A percentile compares a stretch with the other conserved stretches of the same genome.
Evolutionary conservation across 1,140 invertebrate genomes (phyloP).

Genomic region (Archivesica marissinica): DNA sequence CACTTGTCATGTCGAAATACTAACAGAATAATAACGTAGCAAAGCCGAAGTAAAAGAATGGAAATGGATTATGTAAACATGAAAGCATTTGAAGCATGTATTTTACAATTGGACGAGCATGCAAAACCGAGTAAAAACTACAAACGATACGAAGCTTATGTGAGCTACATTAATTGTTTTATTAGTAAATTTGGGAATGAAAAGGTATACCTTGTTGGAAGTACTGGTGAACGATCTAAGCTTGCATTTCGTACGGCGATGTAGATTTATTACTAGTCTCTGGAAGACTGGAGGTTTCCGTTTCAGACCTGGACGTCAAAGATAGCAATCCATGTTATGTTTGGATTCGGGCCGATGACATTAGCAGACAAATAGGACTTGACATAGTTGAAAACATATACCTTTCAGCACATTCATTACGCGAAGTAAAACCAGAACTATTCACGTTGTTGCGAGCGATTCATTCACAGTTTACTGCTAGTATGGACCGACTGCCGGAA

Average conservation of each 20-base stretch:
- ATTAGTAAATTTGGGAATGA: slow-evolving; percentile 19
- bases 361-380: neutral
- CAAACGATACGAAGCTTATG: neutral
- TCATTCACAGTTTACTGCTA: neutral
- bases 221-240: slow-evolving; percentile 2
- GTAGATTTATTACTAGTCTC: slow-evolving; percentile 17
- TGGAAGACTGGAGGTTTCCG: neutral
- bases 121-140: slow-evolving; percentile 20
- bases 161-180: neutral
- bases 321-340: neutral
- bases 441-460: slow-evolving; percentile 3
- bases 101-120: neutral
- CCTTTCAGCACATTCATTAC: neutral
- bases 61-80: no score
- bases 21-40: no score
- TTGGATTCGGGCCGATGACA: neutral
- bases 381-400: neutral
- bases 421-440: neutral
- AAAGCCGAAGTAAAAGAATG: no score
- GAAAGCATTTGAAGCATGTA: neutral
- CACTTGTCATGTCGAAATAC: no score
- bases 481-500: neutral
- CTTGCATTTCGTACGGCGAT: slow-evolving; percentile 14
- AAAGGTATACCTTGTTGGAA: slow-evolving; percentile 18
- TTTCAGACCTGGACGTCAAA: neutral